Evolutionary conservation across 2,113 vertebrate genomes (phyloP).

Genomic region (Toxotes chatareus): DNA sequence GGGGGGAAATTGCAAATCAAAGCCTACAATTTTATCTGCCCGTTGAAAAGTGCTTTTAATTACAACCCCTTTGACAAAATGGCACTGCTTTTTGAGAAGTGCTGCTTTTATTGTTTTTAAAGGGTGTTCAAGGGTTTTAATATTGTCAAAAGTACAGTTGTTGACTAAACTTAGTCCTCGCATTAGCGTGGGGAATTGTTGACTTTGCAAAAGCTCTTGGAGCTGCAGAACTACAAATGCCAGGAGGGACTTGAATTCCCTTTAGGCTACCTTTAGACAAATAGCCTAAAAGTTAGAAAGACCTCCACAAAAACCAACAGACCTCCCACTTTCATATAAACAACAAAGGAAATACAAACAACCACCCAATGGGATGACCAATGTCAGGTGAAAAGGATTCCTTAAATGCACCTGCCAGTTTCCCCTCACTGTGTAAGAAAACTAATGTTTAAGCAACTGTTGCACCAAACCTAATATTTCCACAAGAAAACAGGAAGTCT

Average conservation of each 20-base stretch:
- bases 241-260: conserved; percentile 43
- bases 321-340: conserved; percentile 13
- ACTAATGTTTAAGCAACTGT: background rate
- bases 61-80: conserved; percentile 14
- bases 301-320: conserved; percentile 25
- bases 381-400: conserved; percentile 10
- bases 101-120: conserved; percentile 22
- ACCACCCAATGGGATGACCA: conserved; percentile 40
- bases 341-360: conserved; percentile 28
- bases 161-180: conserved; percentile 41
- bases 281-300: conserved; percentile 30
- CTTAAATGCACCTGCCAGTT: conserved; percentile 6
- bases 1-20: conserved; percentile 18
- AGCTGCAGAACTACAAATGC: conserved; percentile 53
- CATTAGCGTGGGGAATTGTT: conserved; percentile 46
- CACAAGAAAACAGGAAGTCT: conserved; percentile 8
- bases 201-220: conserved; percentile 52
- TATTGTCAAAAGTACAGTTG: conserved; percentile 37
- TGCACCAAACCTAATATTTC: background rate
- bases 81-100: conserved; percentile 13
- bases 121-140: conserved; percentile 1
- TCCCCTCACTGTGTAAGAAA: background rate
- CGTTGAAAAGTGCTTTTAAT: conserved; percentile 39
- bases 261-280: conserved; percentile 41
- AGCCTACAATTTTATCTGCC: conserved; percentile 7